These are phyloP conservation scores for Hirudo medicinalis DNA, from an alignment of 1,140 invertebrate species.

Conservation along the genomic window DNA sequence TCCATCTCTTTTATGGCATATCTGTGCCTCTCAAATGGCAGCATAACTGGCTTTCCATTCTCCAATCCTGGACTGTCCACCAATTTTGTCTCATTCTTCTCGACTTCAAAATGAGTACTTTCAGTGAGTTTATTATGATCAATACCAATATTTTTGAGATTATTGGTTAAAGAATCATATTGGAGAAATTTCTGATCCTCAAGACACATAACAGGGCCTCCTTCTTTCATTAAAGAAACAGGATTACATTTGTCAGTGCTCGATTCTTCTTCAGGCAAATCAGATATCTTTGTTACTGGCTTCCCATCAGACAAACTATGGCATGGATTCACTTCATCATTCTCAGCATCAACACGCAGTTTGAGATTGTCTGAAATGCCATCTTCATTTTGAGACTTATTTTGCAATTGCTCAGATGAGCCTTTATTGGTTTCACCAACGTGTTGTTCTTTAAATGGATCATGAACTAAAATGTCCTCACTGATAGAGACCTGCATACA, in stretches of 20 bases:
- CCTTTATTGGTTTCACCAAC: not conserved
- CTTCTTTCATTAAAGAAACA: too few species aligned
- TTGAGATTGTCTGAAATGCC: too few species aligned
- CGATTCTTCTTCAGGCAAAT: too few species aligned
- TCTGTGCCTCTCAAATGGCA: conserved; percentile 37
- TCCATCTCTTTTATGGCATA: conserved; percentile 43
- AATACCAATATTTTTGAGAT: not conserved
- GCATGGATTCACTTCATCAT: too few species aligned
- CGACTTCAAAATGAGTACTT: not conserved
- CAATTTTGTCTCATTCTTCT: conserved; percentile 22
- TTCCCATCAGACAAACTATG: too few species aligned
- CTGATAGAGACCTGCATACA: too few species aligned
- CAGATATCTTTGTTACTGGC: too few species aligned
- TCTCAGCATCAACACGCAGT: too few species aligned
- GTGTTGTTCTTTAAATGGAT: not conserved
- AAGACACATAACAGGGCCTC: too few species aligned
- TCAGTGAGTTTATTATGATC: not conserved
- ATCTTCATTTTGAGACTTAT: not conserved
- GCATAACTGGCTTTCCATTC: conserved; percentile 36
- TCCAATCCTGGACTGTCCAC: conserved; percentile 1
- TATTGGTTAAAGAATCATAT: not conserved
- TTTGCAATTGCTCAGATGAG: not conserved
- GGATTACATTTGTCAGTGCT: too few species aligned
- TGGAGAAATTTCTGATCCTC: too few species aligned
- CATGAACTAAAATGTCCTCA: not conserved